A percentile compares a stretch with the other conserved stretches of the same genome.
Conservation (phyloP, 2,888 invertebrate genomes). For the Ferrisia virgata region DNA sequence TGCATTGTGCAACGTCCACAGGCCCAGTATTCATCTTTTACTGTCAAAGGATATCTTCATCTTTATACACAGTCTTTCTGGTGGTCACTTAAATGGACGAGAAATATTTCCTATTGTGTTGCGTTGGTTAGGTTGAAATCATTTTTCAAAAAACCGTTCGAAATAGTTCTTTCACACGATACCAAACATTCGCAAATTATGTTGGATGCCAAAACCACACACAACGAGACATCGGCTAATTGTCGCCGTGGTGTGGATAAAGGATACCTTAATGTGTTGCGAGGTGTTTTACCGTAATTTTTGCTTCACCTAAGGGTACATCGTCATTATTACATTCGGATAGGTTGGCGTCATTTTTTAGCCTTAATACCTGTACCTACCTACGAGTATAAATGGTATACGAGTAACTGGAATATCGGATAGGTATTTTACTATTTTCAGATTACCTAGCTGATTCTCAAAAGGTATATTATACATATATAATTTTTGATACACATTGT, state of each 20-base stretch:
- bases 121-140: not conserved
- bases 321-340: too few species aligned
- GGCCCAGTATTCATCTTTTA: conserved; percentile 6
- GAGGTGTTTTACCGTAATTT: not conserved
- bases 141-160: conserved; percentile 29
- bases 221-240: conserved; percentile 9
- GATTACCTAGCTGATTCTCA: too few species aligned
- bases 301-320: not conserved
- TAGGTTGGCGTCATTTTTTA: too few species aligned
- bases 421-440: too few species aligned
- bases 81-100: conserved; percentile 6
- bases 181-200: conserved; percentile 9
- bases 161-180: conserved; percentile 26
- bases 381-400: too few species aligned
- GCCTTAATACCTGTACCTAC: too few species aligned
- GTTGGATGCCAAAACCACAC: not conserved
- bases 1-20: not conserved
- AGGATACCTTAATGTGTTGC: not conserved
- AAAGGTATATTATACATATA: too few species aligned
- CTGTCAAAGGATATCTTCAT: conserved; percentile 24
- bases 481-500: too few species aligned
- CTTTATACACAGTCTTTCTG: not conserved
- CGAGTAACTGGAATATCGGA: too few species aligned
- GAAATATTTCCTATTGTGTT: not conserved
- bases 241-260: not conserved